Evolutionary conservation across 2,888 invertebrate genomes (phyloP).

Genomic region (Lapara coniferarum): DNA sequence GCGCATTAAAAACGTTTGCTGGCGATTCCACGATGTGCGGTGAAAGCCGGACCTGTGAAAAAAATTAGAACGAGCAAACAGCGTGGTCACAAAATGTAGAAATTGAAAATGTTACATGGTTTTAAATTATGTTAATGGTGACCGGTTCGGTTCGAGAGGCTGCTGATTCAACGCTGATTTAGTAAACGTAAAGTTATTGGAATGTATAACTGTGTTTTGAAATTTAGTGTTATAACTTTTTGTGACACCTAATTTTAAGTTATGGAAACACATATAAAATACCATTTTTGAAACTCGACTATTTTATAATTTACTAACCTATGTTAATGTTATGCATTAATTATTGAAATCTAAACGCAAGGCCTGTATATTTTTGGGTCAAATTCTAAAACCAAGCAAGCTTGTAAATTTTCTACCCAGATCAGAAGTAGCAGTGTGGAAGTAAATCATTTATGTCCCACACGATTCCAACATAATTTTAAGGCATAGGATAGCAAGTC

Average conservation of each 20-base stretch:
- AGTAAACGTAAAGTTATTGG: not conserved
- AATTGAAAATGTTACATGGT: conserved; percentile 30
- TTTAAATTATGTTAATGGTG: conserved; percentile 16
- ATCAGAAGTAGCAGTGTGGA: too few species aligned
- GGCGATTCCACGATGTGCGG: conserved; percentile 48
- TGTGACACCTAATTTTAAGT: not conserved
- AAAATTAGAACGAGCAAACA: conserved; percentile 37
- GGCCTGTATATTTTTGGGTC: not conserved
- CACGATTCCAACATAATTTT: too few species aligned
- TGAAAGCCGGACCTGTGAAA: conserved; percentile 55
- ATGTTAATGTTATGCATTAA: not conserved
- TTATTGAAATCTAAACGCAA: not conserved
- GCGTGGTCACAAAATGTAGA: conserved; percentile 33
- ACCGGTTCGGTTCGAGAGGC: conserved; percentile 1
- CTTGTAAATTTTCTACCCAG: too few species aligned
- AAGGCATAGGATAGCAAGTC: too few species aligned
- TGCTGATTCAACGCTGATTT: not conserved
- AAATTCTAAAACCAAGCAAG: too few species aligned
- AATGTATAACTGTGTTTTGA: not conserved
- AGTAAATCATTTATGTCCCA: too few species aligned
- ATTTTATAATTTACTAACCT: not conserved
- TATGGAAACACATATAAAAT: not conserved
- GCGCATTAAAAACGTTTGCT: conserved; percentile 60
- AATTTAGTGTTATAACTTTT: not conserved
- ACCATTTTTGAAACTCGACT: not conserved